Evolutionary conservation across 2,113 vertebrate genomes (phyloP), one percentile per base, ranked within the genome.

Genomic region (Nerophis ophidion): DNA sequence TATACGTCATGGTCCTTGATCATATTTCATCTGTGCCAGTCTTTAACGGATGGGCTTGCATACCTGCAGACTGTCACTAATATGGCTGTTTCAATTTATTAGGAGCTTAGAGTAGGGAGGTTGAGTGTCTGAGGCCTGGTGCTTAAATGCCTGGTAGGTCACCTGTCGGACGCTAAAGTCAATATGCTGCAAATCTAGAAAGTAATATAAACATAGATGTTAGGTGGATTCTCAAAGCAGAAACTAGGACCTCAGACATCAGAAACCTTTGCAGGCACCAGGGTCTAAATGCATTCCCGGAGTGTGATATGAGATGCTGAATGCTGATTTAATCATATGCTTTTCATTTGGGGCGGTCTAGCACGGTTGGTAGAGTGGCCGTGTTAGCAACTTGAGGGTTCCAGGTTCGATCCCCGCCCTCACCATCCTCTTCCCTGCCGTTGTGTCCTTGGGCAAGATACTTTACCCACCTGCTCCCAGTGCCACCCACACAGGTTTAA

Each of bases 71-170:
- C 57, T 50, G 57, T 64, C 58, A 40, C 49, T 62, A 49, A 77
- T 64, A 65, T 61, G 66, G 61, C 17, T 63, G 66, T 34, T 63
- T 70, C 12, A 11, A 4, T 72, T 75, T 84, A 87, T 85, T 86
- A 85, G 83, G 86, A 85, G 74, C 74, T 33, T 49, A 46, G 65
- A 66, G 70, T 83, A 86, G 86, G 83, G 66, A 71, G 81, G 71
- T 81, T 81, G 77, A 81, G 71, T 44, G 69, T 40, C 53, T 62
- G 35, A 59, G 64, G 76, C 61, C 55, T 16, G 63, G 56, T 14
- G 51, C 40, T 35, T 35, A 26, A 48, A 76, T 76, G 74, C 78
- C 72, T 60, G 52, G 74, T 60, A 63, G 75, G 81, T 77, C 80
- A 76, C 70, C 63, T 72, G 44, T 60, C 71, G 75, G 65, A 44